Conservation (phyloP, 1,140 invertebrate genomes). For the silkworm (Bombyx mori) region ASM3026992v2 NC_085122.1:9062001-9062500, state of each 20-base stretch:
- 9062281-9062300: too few relatives aligned
- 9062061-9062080: slow-evolving; percentile 81
- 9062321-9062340: too few relatives aligned
- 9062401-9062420: too few relatives aligned
- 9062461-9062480: slow-evolving; percentile 84
- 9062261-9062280: too few relatives aligned
- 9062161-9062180: not conserved
- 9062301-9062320: not conserved
- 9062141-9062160: not conserved
- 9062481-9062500: slow-evolving; percentile 85
- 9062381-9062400: too few relatives aligned
- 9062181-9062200: not conserved
- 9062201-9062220: too few relatives aligned
- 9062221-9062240: too few relatives aligned
- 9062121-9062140: not conserved
- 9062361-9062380: too few relatives aligned
- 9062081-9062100: slow-evolving; percentile 78
- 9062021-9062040: slow-evolving; percentile 66
- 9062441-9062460: slow-evolving; percentile 27
- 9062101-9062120: slow-evolving; percentile 41
- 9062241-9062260: too few relatives aligned
- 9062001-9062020: slow-evolving; percentile 70
- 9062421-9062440: too few relatives aligned
- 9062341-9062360: too few relatives aligned
- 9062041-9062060: slow-evolving; percentile 73